Conservation (phyloP, 1,140 invertebrate species). For the Proales similis region DNA sequence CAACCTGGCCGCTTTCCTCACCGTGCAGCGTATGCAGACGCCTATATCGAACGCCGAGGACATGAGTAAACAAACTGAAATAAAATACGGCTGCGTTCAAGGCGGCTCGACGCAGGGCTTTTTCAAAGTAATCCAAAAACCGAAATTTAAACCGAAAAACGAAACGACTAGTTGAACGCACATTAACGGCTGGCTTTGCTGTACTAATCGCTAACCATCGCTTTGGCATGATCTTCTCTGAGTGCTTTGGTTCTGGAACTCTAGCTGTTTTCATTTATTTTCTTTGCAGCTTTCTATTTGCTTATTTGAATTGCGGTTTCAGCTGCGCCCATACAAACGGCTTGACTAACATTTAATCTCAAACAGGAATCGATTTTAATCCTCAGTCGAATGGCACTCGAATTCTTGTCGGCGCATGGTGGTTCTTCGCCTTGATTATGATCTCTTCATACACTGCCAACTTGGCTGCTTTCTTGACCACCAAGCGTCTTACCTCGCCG, state of each 20-base stretch:
- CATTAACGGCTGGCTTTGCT: too few relatives aligned
- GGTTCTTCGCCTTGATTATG: slow-evolving; percentile 97
- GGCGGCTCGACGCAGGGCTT: slow-evolving; percentile 39
- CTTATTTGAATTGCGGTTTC: slow-evolving; percentile 23
- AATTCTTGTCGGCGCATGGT: slow-evolving; percentile 93
- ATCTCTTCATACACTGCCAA: slow-evolving; percentile 98
- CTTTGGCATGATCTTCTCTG: too few relatives aligned
- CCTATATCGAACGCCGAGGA: slow-evolving; percentile 49
- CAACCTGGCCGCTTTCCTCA: slow-evolving; percentile 53
- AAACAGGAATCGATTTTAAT: slow-evolving; percentile 49
- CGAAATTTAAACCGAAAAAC: too few relatives aligned
- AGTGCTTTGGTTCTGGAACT: background rate
- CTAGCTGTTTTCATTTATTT: slow-evolving; percentile 8
- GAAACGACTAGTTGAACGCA: too few relatives aligned
- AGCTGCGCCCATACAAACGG: slow-evolving; percentile 4
- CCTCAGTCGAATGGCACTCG: slow-evolving; percentile 70
- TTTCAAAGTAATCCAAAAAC: slow-evolving; percentile 38
- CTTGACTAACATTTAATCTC: slow-evolving; percentile 19
- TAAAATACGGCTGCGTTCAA: slow-evolving; percentile 42
- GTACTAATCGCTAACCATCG: too few relatives aligned
- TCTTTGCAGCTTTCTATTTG: slow-evolving; percentile 12
- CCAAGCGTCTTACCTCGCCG: slow-evolving; percentile 87
- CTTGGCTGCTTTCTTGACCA: slow-evolving; percentile 84
- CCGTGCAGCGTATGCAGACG: slow-evolving; percentile 48
- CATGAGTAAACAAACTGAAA: slow-evolving; percentile 46